These are phyloP conservation scores for Reinhardtius hippoglossoides DNA, from an alignment of 2,113 vertebrate species.

Conservation along the genomic window DNA sequence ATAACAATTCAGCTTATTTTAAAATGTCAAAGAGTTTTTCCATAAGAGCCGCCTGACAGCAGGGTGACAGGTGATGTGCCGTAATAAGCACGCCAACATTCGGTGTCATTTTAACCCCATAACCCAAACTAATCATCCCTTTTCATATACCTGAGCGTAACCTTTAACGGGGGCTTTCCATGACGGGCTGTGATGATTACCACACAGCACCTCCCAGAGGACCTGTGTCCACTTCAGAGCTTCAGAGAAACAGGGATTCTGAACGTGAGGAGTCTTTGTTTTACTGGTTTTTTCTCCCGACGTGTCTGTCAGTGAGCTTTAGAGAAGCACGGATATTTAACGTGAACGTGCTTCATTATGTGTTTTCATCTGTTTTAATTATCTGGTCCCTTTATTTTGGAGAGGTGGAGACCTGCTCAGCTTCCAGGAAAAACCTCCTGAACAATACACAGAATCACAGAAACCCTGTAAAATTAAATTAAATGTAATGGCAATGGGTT, in stretches of 20 bases:
- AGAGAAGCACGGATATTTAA: neutral
- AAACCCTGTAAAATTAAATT: no score
- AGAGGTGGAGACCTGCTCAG: neutral
- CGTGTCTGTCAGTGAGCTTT: neutral
- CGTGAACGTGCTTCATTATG: neutral
- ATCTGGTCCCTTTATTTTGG: neutral
- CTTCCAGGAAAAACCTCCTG: neutral
- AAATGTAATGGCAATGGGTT: no score
- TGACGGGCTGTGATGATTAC: neutral
- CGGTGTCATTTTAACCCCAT: neutral
- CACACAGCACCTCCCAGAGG: neutral
- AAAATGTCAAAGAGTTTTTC: neutral
- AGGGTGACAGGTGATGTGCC: neutral
- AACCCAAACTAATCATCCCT: neutral
- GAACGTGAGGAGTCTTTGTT: neutral
- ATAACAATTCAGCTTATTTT: slow-evolving; percentile 1
- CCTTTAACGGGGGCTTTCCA: neutral
- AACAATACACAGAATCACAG: no score
- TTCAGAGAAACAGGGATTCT: neutral
- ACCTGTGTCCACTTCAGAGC: neutral
- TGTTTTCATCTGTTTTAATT: neutral
- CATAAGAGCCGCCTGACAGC: no score
- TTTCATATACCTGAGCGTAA: neutral
- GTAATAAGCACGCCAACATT: neutral
- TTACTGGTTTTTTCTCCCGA: no score